A percentile compares a stretch with the other conserved stretches of the same genome.
phyloP scores from a whole-genome alignment of 2,888 invertebrate genomes.

The Drosophila quasianomalipes region DNA sequence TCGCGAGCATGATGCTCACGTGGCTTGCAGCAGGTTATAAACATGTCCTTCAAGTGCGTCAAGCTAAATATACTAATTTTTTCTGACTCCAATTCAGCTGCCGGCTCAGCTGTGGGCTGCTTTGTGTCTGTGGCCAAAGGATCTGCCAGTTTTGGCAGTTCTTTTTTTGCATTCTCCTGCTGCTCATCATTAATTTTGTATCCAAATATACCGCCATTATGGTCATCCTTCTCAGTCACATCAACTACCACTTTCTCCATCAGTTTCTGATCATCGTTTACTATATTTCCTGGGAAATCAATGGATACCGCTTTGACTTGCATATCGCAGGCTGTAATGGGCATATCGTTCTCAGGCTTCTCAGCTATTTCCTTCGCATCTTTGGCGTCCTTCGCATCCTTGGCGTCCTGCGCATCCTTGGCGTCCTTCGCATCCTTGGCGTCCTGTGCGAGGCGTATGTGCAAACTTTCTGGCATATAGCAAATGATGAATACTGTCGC shows the following conservation, averaged over 20 bases:
- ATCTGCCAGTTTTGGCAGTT: not conserved
- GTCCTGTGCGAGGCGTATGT: conserved; percentile 45
- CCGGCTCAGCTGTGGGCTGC: not conserved
- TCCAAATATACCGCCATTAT: conserved; percentile 14
- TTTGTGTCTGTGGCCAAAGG: not conserved
- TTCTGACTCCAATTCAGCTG: not conserved
- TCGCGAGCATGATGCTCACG: conserved; percentile 80
- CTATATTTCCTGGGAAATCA: conserved; percentile 1
- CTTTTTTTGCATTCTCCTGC: not conserved
- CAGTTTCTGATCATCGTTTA: conserved; percentile 3
- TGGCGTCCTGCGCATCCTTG: not conserved
- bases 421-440: conserved; percentile 12
- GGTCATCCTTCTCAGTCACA: not conserved
- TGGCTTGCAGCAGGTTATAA: conserved; percentile 79
- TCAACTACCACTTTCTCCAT: not conserved
- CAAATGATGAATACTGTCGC: conserved; percentile 74
- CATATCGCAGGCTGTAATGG: conserved; percentile 20
- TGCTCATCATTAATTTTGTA: not conserved
- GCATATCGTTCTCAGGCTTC: conserved; percentile 29
- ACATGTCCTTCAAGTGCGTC: conserved; percentile 80
- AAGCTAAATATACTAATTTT: conserved; percentile 65
- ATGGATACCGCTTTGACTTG: conserved; percentile 21
- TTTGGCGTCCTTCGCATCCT: not conserved
- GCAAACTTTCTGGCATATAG: conserved; percentile 82
- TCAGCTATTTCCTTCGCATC: not conserved